Percentiles rank a stretch among this genome's conserved stretches.
These are phyloP conservation scores for Apamea crenata DNA, from an alignment of 2,888 invertebrate genomes.

Conservation along the genomic window DNA sequence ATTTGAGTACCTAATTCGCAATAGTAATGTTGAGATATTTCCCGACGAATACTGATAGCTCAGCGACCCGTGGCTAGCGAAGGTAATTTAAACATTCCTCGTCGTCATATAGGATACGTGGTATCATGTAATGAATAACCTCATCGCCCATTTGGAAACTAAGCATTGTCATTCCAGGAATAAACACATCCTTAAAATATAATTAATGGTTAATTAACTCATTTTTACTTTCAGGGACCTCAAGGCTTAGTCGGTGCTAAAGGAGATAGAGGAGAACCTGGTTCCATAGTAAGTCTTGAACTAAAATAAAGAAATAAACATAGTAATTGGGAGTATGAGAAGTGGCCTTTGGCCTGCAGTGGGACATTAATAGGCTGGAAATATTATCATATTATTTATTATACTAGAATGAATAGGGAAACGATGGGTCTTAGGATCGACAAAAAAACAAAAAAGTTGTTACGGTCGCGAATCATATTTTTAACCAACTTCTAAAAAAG, in stretches of 20 bases:
- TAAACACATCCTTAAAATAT: neutral
- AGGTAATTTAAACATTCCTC: too few relatives aligned
- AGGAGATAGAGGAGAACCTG: slow-evolving; percentile 13
- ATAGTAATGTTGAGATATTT: too few relatives aligned
- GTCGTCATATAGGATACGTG: too few relatives aligned
- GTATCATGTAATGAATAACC: too few relatives aligned
- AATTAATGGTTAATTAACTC: neutral
- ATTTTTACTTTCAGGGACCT: slow-evolving; percentile 23
- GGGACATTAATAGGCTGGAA: neutral
- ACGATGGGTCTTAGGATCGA: neutral
- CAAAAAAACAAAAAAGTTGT: too few relatives aligned
- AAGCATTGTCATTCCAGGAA: neutral
- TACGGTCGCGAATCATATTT: too few relatives aligned
- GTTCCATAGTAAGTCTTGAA: slow-evolving; percentile 1
- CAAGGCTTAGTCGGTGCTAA: slow-evolving; percentile 1
- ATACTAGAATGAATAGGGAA: neutral
- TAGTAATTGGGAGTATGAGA: neutral
- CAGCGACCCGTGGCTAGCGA: too few relatives aligned
- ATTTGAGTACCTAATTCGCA: too few relatives aligned
- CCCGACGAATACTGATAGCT: too few relatives aligned
- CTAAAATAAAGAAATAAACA: too few relatives aligned
- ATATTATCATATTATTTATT: neutral
- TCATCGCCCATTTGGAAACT: too few relatives aligned
- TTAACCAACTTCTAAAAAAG: too few relatives aligned
- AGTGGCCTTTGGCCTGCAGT: neutral